phyloP scores from a whole-genome alignment of 2,888 invertebrate genomes.

The Leucozona laternaria region DNA sequence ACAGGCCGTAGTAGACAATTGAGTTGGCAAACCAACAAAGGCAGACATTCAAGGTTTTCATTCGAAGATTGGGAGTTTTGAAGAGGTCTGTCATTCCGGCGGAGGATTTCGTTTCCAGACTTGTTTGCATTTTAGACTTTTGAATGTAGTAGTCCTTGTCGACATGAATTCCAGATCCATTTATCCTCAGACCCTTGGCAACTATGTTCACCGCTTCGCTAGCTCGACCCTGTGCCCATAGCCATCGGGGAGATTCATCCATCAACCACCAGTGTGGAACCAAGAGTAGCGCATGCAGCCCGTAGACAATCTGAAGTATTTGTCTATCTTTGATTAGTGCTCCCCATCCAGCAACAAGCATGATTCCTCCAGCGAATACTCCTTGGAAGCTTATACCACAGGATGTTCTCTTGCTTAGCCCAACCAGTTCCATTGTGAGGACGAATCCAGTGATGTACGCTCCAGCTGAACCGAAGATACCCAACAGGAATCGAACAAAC shows the following conservation, averaged over 20 bases:
- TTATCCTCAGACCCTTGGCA: conserved; percentile 90
- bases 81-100: conserved; percentile 90
- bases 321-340: conserved; percentile 89
- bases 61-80: conserved; percentile 90
- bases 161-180: conserved; percentile 86
- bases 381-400: conserved; percentile 92
- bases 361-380: conserved; percentile 91
- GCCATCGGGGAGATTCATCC: conserved; percentile 95
- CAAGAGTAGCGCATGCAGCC: conserved; percentile 89
- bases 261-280: conserved; percentile 94
- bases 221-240: conserved; percentile 92
- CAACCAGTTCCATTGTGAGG: conserved; percentile 92
- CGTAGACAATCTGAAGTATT: conserved; percentile 91
- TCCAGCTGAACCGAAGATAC: conserved; percentile 93
- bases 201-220: conserved; percentile 90
- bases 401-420: conserved; percentile 90
- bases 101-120: conserved; percentile 82
- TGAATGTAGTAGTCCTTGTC: conserved; percentile 88
- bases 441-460: conserved; percentile 85
- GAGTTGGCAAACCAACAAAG: conserved; percentile 95
- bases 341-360: conserved; percentile 93
- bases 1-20: conserved; percentile 93
- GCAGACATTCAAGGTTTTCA: conserved; percentile 91
- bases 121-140: conserved; percentile 84
- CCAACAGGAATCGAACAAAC: conserved; percentile 88